phyloP scores from a whole-genome alignment of 92 coral and sea anemone genomes.

The Parazoanthus atlanticus region DNA sequence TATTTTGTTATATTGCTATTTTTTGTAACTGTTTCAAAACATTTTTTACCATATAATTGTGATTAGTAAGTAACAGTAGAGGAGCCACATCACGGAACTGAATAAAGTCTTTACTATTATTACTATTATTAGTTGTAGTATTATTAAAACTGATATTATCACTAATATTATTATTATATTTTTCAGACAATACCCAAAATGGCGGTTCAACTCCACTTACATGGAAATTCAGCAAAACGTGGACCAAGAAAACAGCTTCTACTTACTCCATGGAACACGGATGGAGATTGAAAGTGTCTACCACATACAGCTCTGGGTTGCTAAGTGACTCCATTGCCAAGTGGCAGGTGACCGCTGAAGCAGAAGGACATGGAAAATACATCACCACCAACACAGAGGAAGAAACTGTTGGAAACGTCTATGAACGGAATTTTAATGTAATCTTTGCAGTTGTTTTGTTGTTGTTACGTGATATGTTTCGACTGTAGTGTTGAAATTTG shows the following conservation, averaged over 20 bases:
- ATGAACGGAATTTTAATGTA: neutral
- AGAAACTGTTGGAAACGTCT: neutral
- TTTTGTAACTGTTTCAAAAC: too few relatives aligned
- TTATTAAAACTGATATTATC: too few relatives aligned
- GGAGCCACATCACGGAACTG: too few relatives aligned
- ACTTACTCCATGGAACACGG: neutral
- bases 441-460: neutral
- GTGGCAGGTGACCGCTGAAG: neutral
- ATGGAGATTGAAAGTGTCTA: conserved; percentile 1
- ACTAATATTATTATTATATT: neutral
- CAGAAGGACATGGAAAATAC: conserved; percentile 1
- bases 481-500: neutral
- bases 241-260: neutral
- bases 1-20: too few relatives aligned
- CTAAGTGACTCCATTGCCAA: neutral
- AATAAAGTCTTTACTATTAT: too few relatives aligned
- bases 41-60: too few relatives aligned
- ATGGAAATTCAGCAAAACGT: neutral
- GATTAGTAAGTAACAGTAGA: too few relatives aligned
- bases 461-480: neutral
- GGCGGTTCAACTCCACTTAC: neutral
- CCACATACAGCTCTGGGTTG: neutral
- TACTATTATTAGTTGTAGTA: neutral
- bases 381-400: neutral
- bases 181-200: neutral